phyloP scores from a whole-genome alignment of 2,113 vertebrate species.

The Microtus montanus region DNA sequence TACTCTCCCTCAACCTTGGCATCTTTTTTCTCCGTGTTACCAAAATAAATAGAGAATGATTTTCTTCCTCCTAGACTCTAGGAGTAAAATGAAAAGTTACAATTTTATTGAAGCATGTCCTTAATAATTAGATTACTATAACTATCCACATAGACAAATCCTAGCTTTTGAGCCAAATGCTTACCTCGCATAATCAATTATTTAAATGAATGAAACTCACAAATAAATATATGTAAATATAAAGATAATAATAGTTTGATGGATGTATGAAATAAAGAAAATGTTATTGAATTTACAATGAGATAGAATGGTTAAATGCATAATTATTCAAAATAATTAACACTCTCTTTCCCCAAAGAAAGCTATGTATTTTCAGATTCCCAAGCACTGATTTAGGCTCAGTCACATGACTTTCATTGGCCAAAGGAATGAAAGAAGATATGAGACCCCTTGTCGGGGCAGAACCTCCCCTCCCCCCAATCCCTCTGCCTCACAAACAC shows the following conservation, averaged over 20 bases:
- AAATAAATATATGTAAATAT: constrained; percentile 25
- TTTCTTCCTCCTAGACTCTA: not conserved
- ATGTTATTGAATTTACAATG: not conserved
- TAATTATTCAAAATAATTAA: not conserved
- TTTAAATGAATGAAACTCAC: constrained; percentile 38
- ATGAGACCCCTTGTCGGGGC: rapidly evolving
- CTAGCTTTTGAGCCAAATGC: not conserved
- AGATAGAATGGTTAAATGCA: not conserved
- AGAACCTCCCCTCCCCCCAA: not conserved
- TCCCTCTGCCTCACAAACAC: not conserved
- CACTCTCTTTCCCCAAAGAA: not conserved
- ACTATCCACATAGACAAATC: not conserved
- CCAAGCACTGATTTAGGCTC: not conserved
- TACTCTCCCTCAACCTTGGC: not conserved
- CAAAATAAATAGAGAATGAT: constrained; percentile 6
- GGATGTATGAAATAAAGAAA: constrained; percentile 15
- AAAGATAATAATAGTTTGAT: not conserved
- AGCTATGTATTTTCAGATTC: not conserved
- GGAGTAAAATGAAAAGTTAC: not conserved
- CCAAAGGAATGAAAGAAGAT: not conserved
- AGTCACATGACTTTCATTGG: not conserved
- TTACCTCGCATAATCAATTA: constrained; percentile 23
- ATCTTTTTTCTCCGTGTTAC: not conserved
- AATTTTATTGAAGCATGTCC: not conserved
- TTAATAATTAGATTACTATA: constrained; percentile 4